Evolutionary conservation across 2,888 invertebrate genomes (phyloP).

Genomic region (Abscondita cerata): DNA sequence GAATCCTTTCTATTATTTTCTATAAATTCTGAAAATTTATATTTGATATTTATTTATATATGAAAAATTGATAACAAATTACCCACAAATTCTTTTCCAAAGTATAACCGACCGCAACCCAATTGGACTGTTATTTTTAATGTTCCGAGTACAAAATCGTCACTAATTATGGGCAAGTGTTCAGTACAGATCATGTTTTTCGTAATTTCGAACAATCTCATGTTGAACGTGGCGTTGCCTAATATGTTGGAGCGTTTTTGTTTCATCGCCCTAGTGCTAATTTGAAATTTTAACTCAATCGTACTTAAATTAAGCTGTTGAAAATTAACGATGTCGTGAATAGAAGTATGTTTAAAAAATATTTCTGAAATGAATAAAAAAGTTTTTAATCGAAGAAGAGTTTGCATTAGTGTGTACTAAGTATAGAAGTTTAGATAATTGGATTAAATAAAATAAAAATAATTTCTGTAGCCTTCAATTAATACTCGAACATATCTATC

Average conservation of each 20-base stretch:
- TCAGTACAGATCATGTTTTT: slow-evolving; percentile 55
- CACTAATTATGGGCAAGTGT: slow-evolving; percentile 54
- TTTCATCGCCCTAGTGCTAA: slow-evolving; percentile 58
- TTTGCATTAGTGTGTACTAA: background rate
- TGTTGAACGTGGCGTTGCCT: slow-evolving; percentile 57
- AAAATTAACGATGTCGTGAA: slow-evolving; percentile 57
- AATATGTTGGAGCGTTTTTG: slow-evolving; percentile 58
- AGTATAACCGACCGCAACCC: slow-evolving; percentile 60
- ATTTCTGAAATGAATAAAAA: slow-evolving; percentile 55
- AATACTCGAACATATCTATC: no score
- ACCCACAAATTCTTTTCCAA: slow-evolving; percentile 62
- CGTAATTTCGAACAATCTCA: slow-evolving; percentile 52
- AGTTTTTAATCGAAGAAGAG: no score
- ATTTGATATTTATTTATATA: background rate
- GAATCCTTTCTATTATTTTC: slow-evolving; percentile 19
- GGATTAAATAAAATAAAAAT: background rate
- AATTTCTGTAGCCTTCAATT: background rate
- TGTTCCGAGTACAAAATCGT: slow-evolving; percentile 56
- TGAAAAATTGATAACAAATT: slow-evolving; percentile 27
- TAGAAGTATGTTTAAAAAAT: slow-evolving; percentile 58
- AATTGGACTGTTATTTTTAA: slow-evolving; percentile 60
- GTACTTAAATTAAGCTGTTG: slow-evolving; percentile 49
- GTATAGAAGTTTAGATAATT: background rate
- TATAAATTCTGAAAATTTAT: slow-evolving; percentile 23
- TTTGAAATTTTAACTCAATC: slow-evolving; percentile 56